Conservation (phyloP, 92 coral and sea anemone genomes). For the Metridium senile region DNA sequence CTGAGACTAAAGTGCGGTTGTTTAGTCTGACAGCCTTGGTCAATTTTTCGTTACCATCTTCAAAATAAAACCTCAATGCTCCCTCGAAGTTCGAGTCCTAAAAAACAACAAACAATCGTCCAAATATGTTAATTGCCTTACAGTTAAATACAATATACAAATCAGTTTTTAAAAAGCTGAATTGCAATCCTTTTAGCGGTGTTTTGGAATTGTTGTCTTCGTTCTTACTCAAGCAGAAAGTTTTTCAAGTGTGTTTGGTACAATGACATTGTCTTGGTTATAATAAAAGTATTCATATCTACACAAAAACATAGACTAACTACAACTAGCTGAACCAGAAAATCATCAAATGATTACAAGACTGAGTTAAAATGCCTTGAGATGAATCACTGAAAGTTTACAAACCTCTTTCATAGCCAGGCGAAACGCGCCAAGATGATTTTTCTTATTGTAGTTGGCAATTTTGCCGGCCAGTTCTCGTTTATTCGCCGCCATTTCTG, state of each 20-base stretch:
- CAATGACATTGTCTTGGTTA: slow-evolving; percentile 3
- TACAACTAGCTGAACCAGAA: neutral
- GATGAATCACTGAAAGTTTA: neutral
- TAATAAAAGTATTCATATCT: slow-evolving; percentile 4
- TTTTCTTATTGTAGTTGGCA: slow-evolving; percentile 83
- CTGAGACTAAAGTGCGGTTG: slow-evolving; percentile 78
- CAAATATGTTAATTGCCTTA: slow-evolving; percentile 11
- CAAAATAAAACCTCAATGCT: slow-evolving; percentile 89
- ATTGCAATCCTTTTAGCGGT: slow-evolving; percentile 24
- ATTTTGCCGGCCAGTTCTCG: slow-evolving; percentile 93
- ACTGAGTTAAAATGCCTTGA: neutral
- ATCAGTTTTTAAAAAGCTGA: slow-evolving; percentile 14
- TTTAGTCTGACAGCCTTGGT: slow-evolving; percentile 94
- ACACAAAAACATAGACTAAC: neutral
- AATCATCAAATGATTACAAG: slow-evolving; percentile 3
- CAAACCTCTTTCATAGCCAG: slow-evolving; percentile 83
- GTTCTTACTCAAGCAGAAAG: slow-evolving; percentile 29
- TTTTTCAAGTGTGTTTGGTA: slow-evolving; percentile 17
- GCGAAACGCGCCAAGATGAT: slow-evolving; percentile 95
- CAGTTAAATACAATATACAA: slow-evolving; percentile 10
- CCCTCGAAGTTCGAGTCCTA: slow-evolving; percentile 94
- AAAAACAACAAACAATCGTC: slow-evolving; percentile 15
- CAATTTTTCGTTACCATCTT: slow-evolving; percentile 89
- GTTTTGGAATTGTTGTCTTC: slow-evolving; percentile 3
- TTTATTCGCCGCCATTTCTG: slow-evolving; percentile 79